These are phyloP conservation scores for Ceratosolen solmsi DNA, from an alignment of 1,140 invertebrate genomes.

Conservation along the genomic window DNA sequence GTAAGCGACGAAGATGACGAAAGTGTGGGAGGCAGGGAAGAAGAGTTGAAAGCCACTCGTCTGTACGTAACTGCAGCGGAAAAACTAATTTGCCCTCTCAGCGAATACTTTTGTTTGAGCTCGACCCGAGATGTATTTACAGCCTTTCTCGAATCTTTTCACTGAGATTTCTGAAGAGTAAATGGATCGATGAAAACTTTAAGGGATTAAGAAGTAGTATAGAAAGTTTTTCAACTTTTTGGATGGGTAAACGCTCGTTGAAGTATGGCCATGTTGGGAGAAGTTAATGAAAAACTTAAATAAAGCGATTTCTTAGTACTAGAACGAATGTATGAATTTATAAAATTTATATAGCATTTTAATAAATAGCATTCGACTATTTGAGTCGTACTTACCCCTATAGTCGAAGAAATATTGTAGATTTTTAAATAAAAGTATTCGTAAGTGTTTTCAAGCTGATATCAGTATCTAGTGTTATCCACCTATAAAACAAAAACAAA, in stretches of 20 bases:
- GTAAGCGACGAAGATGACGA: too few species aligned
- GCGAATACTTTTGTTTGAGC: slow-evolving; percentile 23
- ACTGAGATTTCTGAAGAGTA: background rate
- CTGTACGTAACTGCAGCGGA: background rate
- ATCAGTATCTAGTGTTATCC: too few species aligned
- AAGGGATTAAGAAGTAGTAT: background rate
- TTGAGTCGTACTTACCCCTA: background rate
- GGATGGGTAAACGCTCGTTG: background rate
- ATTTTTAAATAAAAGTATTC: too few species aligned
- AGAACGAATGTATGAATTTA: background rate
- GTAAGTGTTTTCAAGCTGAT: too few species aligned
- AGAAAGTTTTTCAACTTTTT: slow-evolving; percentile 23
- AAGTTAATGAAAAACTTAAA: slow-evolving; percentile 29
- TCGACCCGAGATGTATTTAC: slow-evolving; percentile 16
- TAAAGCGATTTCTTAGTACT: background rate
- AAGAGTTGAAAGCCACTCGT: background rate
- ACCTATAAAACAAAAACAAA: too few species aligned
- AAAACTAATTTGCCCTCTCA: slow-evolving; percentile 30
- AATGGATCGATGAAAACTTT: slow-evolving; percentile 36
- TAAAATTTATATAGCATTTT: background rate
- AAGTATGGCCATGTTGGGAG: background rate
- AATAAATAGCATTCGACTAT: background rate
- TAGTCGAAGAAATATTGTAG: too few species aligned
- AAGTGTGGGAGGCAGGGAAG: too few species aligned
- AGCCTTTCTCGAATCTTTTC: background rate